These are phyloP conservation scores for Craseonycteris thonglongyai DNA, from an alignment of 2,113 vertebrate genomes.

Conservation along the genomic window DNA sequence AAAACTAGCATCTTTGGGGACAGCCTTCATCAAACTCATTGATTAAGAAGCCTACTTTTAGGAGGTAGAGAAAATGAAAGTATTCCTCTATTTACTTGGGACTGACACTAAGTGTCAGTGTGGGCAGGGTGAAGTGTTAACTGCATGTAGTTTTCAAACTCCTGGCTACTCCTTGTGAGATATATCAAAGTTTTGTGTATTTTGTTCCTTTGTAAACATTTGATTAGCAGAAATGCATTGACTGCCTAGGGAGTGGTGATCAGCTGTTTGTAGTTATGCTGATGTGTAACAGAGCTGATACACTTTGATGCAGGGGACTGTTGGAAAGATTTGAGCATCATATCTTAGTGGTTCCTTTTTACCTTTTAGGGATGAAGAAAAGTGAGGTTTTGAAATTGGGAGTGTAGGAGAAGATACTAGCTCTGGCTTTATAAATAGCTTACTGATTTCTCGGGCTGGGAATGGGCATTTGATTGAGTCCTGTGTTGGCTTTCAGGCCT, in stretches of 20 bases:
- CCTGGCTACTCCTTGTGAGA: not conserved
- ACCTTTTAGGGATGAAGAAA: not conserved
- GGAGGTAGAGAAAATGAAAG: not conserved
- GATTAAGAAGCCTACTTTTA: not conserved
- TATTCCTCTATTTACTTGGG: not conserved
- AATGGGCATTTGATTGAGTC: slow-evolving; percentile 2
- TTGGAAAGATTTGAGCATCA: not conserved
- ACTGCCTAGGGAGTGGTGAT: not conserved
- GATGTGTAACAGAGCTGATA: not conserved
- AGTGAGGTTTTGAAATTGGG: not conserved
- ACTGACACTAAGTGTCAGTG: not conserved
- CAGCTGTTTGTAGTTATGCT: not conserved
- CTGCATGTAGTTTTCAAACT: not conserved
- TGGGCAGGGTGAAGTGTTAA: not conserved
- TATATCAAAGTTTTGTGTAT: not conserved
- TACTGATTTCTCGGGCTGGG: not conserved
- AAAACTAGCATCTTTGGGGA: not conserved
- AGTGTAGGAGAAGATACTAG: not conserved
- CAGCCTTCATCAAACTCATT: not conserved
- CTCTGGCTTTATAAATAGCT: not conserved
- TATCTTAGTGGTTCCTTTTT: not conserved
- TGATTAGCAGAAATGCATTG: not conserved
- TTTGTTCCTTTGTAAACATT: not conserved
- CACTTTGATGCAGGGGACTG: not conserved
- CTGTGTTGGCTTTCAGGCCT: not conserved